Conservation (phyloP, 2,113 vertebrate species). For the Gallinago jamesoni region DNA sequence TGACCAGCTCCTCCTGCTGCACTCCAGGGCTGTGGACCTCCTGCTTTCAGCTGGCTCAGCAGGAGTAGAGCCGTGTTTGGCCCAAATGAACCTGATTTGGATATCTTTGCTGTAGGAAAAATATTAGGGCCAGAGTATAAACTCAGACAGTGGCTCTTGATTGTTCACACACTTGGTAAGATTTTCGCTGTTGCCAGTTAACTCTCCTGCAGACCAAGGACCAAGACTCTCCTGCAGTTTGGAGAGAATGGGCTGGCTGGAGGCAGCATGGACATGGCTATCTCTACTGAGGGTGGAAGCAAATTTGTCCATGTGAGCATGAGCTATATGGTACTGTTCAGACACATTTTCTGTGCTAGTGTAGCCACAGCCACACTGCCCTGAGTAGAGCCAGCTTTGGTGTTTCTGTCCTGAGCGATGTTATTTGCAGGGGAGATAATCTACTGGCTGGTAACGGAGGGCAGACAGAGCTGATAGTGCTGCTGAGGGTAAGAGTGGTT, state of each 20-base stretch:
- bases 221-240: background rate
- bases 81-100: background rate
- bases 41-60: background rate
- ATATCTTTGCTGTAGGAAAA: background rate
- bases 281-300: background rate
- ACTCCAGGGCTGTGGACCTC: accelerated
- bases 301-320: background rate
- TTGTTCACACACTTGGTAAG: background rate
- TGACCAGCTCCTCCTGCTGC: background rate
- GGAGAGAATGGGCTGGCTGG: background rate
- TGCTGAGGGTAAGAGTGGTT: background rate
- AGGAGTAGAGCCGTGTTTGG: background rate
- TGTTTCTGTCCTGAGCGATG: background rate
- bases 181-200: background rate
- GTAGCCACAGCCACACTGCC: accelerated
- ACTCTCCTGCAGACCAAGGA: background rate
- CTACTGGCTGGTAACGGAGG: background rate
- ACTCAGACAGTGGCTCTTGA: background rate
- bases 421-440: background rate
- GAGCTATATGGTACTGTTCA: background rate
- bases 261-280: background rate
- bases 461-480: background rate
- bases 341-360: background rate
- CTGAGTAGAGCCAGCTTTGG: background rate
- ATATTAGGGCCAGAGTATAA: background rate